A percentile compares a stretch with the other conserved stretches of the same genome.
Evolutionary conservation across 2,888 invertebrate genomes (phyloP).

Genomic region (Strigamia maritima): DNA sequence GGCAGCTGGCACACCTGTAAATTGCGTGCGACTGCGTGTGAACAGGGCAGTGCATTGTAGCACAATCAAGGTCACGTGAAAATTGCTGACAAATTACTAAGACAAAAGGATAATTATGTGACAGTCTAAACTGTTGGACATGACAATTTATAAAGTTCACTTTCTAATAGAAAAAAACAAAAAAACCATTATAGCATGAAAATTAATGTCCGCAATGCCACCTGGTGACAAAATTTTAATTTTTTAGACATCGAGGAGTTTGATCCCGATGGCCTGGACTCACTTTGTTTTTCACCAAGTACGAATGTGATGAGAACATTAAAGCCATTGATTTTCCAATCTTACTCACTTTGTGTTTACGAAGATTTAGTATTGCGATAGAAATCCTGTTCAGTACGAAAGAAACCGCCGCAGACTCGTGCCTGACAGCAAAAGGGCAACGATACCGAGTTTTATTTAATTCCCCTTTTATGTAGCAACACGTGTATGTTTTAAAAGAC

Average conservation of each 20-base stretch:
- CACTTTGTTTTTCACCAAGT: too few relatives aligned
- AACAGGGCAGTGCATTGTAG: conserved; percentile 12
- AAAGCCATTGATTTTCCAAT: too few relatives aligned
- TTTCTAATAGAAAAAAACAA: too few relatives aligned
- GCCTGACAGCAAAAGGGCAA: neutral
- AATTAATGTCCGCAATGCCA: neutral
- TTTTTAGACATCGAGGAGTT: neutral
- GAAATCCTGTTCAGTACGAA: neutral
- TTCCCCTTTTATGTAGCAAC: neutral
- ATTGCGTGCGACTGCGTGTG: conserved; percentile 19
- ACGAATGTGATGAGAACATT: too few relatives aligned
- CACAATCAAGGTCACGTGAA: conserved; percentile 11
- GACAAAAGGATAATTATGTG: conserved; percentile 23
- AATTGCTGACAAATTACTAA: conserved; percentile 28
- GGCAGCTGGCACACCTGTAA: conserved; percentile 18
- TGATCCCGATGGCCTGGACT: too few relatives aligned
- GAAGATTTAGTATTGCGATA: neutral
- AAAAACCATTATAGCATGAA: neutral
- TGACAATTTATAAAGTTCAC: neutral
- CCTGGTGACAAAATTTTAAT: neutral
- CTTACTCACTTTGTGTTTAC: neutral
- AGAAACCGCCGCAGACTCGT: neutral
- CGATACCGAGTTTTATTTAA: neutral
- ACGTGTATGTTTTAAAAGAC: neutral
- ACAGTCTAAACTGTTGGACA: neutral